Percentiles rank a stretch among this genome's conserved stretches.
Evolutionary conservation across 2,797 vertebrate species (phyloP).

Genomic region (Novumbra hubbsi): DNA sequence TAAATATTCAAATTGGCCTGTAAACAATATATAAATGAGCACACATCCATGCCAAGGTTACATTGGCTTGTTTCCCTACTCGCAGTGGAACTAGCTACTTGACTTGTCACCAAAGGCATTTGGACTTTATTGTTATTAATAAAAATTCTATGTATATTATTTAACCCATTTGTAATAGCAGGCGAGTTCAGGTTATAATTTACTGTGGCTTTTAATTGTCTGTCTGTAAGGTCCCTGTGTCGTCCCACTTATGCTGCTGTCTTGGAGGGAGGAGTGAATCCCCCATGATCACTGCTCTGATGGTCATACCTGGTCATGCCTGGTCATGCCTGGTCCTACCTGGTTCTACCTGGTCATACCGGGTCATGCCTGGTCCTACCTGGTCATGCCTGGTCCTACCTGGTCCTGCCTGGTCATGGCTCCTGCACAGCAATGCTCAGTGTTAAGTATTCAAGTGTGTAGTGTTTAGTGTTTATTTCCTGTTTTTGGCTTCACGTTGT

Average conservation of each 20-base stretch:
- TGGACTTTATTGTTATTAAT: conserved; percentile 62
- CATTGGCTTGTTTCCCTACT: conserved; percentile 55
- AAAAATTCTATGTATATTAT: conserved; percentile 59
- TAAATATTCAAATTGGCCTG: conserved; percentile 68
- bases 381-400: too few relatives aligned
- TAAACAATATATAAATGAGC: conserved; percentile 26
- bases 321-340: too few relatives aligned
- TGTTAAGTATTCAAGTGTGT: too few relatives aligned
- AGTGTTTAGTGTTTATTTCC: too few relatives aligned
- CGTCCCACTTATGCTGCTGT: background rate
- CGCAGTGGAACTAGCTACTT: conserved; percentile 49
- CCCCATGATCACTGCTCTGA: background rate
- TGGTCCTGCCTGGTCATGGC: too few relatives aligned
- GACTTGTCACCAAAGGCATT: conserved; percentile 62
- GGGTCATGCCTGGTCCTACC: too few relatives aligned
- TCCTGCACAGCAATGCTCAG: too few relatives aligned
- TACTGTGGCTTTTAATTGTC: background rate
- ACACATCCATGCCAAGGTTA: conserved; percentile 69
- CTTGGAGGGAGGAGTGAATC: background rate
- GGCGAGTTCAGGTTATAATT: conserved; percentile 1
- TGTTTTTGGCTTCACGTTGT: too few relatives aligned
- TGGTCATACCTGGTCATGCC: too few relatives aligned
- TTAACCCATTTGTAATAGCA: conserved; percentile 17
- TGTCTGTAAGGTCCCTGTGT: background rate
- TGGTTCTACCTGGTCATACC: too few relatives aligned